Percentiles rank a stretch among this genome's conserved stretches.
phyloP scores from a whole-genome alignment of 2,888 invertebrate species.

The Aphrophora alni region DNA sequence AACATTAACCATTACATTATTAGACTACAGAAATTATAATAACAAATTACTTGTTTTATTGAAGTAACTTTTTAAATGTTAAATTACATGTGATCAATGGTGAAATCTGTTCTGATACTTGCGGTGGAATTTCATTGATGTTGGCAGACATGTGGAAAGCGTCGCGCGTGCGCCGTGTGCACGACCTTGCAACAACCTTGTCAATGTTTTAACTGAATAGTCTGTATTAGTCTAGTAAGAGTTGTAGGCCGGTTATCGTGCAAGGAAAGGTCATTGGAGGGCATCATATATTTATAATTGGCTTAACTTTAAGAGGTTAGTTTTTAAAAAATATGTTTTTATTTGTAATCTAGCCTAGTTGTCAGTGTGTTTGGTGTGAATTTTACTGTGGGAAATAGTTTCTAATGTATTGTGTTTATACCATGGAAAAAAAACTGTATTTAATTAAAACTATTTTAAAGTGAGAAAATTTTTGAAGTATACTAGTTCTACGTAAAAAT shows the following conservation, averaged over 20 bases:
- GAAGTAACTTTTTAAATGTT: neutral
- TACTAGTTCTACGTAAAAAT: too few relatives aligned
- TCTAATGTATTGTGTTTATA: neutral
- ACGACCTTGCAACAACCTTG: constrained; percentile 2
- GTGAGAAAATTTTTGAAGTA: too few relatives aligned
- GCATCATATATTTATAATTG: neutral
- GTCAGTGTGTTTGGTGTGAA: neutral
- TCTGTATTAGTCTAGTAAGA: neutral
- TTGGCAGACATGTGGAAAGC: neutral
- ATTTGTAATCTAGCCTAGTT: neutral
- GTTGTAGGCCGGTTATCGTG: neutral
- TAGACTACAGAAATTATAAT: too few relatives aligned
- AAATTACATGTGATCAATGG: neutral
- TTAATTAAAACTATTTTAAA: too few relatives aligned
- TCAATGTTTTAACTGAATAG: neutral
- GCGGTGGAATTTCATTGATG: neutral
- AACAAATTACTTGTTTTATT: too few relatives aligned
- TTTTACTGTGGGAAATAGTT: neutral
- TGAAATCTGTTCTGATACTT: too few relatives aligned
- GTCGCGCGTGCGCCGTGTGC: neutral
- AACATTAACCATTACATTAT: too few relatives aligned
- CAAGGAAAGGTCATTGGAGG: neutral
- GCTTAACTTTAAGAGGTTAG: neutral
- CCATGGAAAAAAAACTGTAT: too few relatives aligned
- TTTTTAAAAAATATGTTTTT: neutral